Conservation (phyloP, 2,888 invertebrate species). For the Gryllus longicercus region DNA sequence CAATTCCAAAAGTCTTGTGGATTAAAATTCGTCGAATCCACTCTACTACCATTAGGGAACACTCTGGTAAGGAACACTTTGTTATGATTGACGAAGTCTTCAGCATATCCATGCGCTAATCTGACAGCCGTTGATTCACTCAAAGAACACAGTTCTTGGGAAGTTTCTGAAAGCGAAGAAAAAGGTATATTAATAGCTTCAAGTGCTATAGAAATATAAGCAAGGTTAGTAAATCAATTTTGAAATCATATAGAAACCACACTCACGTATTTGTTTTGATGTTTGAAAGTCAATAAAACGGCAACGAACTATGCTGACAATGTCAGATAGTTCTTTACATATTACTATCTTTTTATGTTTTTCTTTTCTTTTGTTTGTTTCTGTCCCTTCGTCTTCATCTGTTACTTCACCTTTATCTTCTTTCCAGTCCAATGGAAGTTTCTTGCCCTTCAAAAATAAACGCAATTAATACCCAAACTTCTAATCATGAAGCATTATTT, state of each 20-base stretch:
- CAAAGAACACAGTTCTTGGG: constrained; percentile 43
- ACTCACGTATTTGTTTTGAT: constrained; percentile 39
- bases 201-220: background rate
- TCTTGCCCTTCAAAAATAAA: constrained; percentile 47
- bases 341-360: constrained; percentile 41
- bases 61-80: constrained; percentile 48
- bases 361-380: constrained; percentile 38
- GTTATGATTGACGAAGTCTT: constrained; percentile 48
- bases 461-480: background rate
- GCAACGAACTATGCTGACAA: constrained; percentile 47
- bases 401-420: constrained; percentile 50
- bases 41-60: constrained; percentile 53
- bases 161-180: constrained; percentile 44
- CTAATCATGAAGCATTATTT: too few species aligned
- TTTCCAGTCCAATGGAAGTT: constrained; percentile 43
- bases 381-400: constrained; percentile 54
- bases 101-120: constrained; percentile 44
- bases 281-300: constrained; percentile 41
- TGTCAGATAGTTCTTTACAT: constrained; percentile 50
- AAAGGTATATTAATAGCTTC: background rate
- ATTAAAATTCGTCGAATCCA: constrained; percentile 51
- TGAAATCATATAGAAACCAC: too few species aligned
- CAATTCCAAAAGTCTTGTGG: constrained; percentile 58
- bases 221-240: too few species aligned
- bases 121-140: constrained; percentile 45